Conservation (phyloP, 2,797 vertebrate genomes). For the Danionella dracula region DNA sequence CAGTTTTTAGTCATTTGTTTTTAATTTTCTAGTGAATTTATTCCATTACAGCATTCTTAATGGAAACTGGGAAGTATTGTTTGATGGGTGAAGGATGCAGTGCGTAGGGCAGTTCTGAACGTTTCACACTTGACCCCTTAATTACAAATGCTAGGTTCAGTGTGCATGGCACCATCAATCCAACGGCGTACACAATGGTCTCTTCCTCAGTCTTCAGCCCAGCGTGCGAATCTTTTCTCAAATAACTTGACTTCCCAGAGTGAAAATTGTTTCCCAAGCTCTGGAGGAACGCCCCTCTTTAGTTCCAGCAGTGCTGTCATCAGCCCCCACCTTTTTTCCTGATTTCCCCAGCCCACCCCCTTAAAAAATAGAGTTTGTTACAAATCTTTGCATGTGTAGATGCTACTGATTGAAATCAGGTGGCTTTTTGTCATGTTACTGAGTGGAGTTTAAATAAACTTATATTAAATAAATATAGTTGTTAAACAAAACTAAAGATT, state of each 20-base stretch:
- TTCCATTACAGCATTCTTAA: too few species aligned
- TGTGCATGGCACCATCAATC: constrained; percentile 59
- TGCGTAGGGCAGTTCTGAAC: constrained; percentile 45
- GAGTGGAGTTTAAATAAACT: too few species aligned
- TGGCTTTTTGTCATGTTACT: too few species aligned
- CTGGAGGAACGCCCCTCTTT: constrained; percentile 60
- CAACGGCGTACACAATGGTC: constrained; percentile 57
- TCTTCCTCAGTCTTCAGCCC: constrained; percentile 41
- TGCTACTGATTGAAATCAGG: constrained; percentile 40
- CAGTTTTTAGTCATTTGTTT: too few species aligned
- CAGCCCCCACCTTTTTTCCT: constrained; percentile 7
- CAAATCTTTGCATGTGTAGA: constrained; percentile 58
- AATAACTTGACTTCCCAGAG: constrained; percentile 59
- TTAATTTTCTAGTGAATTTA: too few species aligned
- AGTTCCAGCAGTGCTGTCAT: constrained; percentile 58
- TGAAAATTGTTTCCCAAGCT: constrained; percentile 58
- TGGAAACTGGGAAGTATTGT: not conserved
- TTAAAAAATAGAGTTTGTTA: constrained; percentile 45
- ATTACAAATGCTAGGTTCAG: constrained; percentile 62
- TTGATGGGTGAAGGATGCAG: not conserved
- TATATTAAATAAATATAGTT: too few species aligned
- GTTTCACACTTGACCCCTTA: constrained; percentile 66
- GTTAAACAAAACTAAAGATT: too few species aligned
- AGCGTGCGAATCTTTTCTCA: constrained; percentile 58
- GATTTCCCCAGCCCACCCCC: not conserved